Conservation (phyloP, 1,140 invertebrate genomes). For the Portunus trituberculatus region DNA sequence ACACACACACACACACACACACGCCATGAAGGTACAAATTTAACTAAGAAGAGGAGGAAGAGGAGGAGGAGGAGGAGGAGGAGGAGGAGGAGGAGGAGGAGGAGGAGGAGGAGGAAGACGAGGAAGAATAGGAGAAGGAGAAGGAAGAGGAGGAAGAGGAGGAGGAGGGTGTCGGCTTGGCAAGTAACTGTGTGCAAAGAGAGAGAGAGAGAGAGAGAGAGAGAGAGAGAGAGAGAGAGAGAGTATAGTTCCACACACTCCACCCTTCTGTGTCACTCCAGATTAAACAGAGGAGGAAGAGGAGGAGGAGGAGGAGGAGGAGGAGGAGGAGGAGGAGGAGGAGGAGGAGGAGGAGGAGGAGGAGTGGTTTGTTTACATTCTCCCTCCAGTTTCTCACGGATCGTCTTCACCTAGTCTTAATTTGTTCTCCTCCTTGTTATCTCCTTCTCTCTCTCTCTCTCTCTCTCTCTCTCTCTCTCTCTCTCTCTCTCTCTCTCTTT, state of each 20-base stretch:
- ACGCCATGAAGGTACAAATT: too few relatives aligned
- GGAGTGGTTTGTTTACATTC: too few relatives aligned
- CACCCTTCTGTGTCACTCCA: too few relatives aligned
- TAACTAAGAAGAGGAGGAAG: not conserved
- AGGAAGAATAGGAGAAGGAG: not conserved
- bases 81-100: constrained; percentile 18
- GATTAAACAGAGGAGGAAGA: not conserved
- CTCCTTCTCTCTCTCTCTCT: too few relatives aligned
- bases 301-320: not conserved
- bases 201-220: not conserved
- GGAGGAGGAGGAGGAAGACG: not conserved
- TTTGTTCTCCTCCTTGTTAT: too few relatives aligned
- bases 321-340: constrained; percentile 15
- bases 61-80: constrained; percentile 18
- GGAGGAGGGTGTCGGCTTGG: not conserved
- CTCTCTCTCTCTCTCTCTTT: too few relatives aligned
- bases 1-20: too few relatives aligned
- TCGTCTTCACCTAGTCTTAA: too few relatives aligned
- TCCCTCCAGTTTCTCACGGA: too few relatives aligned
- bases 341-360: constrained; percentile 3
- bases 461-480: too few relatives aligned
- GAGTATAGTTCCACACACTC: too few relatives aligned
- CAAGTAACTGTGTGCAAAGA: not conserved
- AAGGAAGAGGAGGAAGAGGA: not conserved
- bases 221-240: not conserved